Evolutionary conservation across 2,888 invertebrate genomes (phyloP).

Genomic region (Napeogenes inachia): DNA sequence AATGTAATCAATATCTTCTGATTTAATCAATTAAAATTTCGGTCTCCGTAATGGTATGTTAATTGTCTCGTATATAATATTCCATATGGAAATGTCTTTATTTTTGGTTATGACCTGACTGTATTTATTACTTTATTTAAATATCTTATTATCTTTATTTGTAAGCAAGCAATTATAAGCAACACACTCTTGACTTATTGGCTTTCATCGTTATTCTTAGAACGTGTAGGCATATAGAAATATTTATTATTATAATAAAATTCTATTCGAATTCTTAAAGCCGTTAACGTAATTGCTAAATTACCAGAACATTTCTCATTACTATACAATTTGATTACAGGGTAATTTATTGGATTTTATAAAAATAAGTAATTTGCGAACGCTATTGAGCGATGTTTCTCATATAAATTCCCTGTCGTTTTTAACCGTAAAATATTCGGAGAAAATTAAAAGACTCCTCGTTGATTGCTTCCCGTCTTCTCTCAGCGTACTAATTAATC

Average conservation of each 20-base stretch:
- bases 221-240: background rate
- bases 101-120: slow-evolving; percentile 12
- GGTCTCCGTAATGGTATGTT: slow-evolving; percentile 30
- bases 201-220: background rate
- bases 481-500: slow-evolving; percentile 25
- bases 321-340: slow-evolving; percentile 9
- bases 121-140: slow-evolving; percentile 14
- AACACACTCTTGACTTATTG: background rate
- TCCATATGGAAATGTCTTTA: slow-evolving; percentile 13
- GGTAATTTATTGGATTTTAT: slow-evolving; percentile 13
- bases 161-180: no score
- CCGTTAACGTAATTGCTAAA: background rate
- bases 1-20: slow-evolving; percentile 35
- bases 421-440: slow-evolving; percentile 28
- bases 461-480: slow-evolving; percentile 32
- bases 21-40: slow-evolving; percentile 37
- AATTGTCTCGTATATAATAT: slow-evolving; percentile 24
- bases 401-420: slow-evolving; percentile 10
- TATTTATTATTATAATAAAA: slow-evolving; percentile 3
- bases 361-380: slow-evolving; percentile 19
- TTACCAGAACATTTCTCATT: slow-evolving; percentile 1
- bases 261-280: background rate
- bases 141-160: slow-evolving; percentile 9
- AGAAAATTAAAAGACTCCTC: slow-evolving; percentile 32
- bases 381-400: slow-evolving; percentile 7